phyloP scores from a whole-genome alignment of 2,888 invertebrate species.

The Subacronicta megacephala region DNA sequence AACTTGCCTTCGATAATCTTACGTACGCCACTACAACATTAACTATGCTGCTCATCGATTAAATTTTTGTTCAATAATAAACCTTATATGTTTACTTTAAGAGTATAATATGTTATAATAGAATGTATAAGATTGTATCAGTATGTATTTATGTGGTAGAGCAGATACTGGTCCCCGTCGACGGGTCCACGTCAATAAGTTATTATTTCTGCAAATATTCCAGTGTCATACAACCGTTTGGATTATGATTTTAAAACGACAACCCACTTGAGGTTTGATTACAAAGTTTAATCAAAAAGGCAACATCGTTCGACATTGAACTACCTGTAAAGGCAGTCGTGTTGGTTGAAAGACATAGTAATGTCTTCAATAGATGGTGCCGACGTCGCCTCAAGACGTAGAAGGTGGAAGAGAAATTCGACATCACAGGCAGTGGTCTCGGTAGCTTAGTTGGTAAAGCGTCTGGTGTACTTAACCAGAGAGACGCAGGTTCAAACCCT shows the following conservation, averaged over 20 bases:
- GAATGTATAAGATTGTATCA: slow-evolving; percentile 33
- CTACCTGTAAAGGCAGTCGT: no score
- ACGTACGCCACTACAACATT: slow-evolving; percentile 71
- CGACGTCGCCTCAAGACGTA: no score
- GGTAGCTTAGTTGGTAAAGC: no score
- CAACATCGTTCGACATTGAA: no score
- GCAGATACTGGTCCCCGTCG: slow-evolving; percentile 70
- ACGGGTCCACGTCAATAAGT: slow-evolving; percentile 71
- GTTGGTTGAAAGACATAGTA: no score
- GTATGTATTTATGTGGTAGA: slow-evolving; percentile 66
- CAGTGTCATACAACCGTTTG: slow-evolving; percentile 72
- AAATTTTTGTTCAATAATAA: slow-evolving; percentile 47
- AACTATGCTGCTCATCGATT: slow-evolving; percentile 62
- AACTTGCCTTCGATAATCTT: slow-evolving; percentile 84
- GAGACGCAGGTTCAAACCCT: no score
- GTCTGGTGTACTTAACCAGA: no score
- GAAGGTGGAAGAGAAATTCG: no score
- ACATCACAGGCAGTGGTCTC: no score
- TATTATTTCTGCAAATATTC: slow-evolving; percentile 81
- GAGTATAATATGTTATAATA: slow-evolving; percentile 16
- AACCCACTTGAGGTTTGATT: slow-evolving; percentile 36
- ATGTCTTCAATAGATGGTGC: no score
- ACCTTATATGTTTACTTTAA: slow-evolving; percentile 55
- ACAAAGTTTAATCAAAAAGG: slow-evolving; percentile 43
- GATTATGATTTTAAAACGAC: slow-evolving; percentile 66